These are phyloP conservation scores for Diadumene lineata DNA, from an alignment of 92 coral and sea anemone species.

Conservation along the genomic window DNA sequence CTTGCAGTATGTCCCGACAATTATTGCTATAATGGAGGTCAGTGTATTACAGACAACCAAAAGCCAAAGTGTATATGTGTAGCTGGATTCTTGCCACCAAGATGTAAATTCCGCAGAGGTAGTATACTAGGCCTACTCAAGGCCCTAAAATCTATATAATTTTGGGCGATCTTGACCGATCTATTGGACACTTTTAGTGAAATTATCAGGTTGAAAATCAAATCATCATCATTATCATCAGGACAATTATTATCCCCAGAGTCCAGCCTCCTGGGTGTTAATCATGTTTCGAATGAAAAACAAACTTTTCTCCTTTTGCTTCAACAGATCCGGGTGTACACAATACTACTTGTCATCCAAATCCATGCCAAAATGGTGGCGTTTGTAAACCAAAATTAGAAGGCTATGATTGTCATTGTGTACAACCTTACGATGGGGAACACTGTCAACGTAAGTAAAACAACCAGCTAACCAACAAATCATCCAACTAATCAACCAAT, in stretches of 20 bases:
- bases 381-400: constrained; percentile 35
- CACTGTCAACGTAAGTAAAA: constrained; percentile 72
- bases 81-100: constrained; percentile 50
- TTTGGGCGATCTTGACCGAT: no score
- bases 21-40: constrained; percentile 78
- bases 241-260: no score
- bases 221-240: no score
- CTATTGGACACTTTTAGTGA: no score
- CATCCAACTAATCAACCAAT: no score
- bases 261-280: no score
- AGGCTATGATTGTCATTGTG: constrained; percentile 77
- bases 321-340: neutral
- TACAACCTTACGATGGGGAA: constrained; percentile 70
- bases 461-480: no score
- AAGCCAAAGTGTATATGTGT: constrained; percentile 68
- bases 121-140: no score
- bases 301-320: no score
- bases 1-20: constrained; percentile 53
- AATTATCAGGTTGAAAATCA: no score
- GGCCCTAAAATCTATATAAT: no score
- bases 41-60: constrained; percentile 64
- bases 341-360: constrained; percentile 37
- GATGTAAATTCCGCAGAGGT: neutral
- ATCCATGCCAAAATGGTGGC: constrained; percentile 60
- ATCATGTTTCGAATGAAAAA: no score